These are phyloP conservation scores for Romanogobio albipinnatus DNA, from an alignment of 2,113 vertebrate genomes.

Conservation along the genomic window DNA sequence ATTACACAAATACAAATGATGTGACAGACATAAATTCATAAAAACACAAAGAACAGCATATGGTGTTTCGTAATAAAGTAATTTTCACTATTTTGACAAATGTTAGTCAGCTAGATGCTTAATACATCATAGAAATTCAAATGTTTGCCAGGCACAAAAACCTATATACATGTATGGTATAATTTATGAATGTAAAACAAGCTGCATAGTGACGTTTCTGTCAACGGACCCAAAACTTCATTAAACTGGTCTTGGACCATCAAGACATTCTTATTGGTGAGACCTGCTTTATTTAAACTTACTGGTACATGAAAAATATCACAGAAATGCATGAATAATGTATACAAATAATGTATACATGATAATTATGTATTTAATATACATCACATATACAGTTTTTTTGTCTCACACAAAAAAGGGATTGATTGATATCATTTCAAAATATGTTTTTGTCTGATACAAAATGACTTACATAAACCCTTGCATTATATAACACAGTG, in stretches of 20 bases:
- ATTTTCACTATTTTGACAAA: neutral
- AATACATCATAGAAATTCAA: neutral
- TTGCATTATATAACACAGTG: slow-evolving; percentile 38
- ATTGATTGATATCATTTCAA: neutral
- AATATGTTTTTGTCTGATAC: neutral
- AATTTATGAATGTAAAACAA: neutral
- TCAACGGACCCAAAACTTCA: neutral
- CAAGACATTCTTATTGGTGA: neutral
- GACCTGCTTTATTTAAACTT: neutral
- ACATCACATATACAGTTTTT: neutral
- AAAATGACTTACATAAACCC: slow-evolving; percentile 22
- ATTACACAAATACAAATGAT: neutral
- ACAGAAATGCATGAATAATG: neutral
- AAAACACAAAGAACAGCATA: neutral
- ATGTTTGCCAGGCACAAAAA: neutral
- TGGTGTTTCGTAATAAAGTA: neutral
- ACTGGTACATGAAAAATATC: neutral
- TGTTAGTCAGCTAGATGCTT: neutral
- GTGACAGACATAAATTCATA: neutral
- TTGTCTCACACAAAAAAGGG: neutral
- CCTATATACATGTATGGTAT: too few species aligned
- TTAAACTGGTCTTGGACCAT: neutral
- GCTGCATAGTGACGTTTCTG: neutral
- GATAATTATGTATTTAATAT: neutral
- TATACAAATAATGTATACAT: neutral